phyloP scores from a whole-genome alignment of 1,140 invertebrate genomes.

The Drosophila kohkoa region DNA sequence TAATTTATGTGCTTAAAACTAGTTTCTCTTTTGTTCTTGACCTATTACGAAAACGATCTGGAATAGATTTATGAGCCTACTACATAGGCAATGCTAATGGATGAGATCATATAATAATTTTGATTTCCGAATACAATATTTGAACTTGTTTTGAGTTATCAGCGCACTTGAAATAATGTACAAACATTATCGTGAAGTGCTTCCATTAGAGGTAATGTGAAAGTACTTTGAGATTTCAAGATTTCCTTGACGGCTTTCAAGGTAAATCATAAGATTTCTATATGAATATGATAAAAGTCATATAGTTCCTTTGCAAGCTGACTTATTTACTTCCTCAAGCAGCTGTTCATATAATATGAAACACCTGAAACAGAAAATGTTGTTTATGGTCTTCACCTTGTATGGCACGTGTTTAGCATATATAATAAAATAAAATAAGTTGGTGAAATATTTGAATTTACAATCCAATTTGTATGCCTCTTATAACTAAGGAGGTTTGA shows the following conservation, averaged over 20 bases:
- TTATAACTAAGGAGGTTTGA: background rate
- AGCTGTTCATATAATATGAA: background rate
- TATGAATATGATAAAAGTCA: background rate
- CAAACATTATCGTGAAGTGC: slow-evolving; percentile 11
- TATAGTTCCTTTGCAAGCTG: background rate
- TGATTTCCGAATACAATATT: background rate
- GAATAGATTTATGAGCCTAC: slow-evolving; percentile 5
- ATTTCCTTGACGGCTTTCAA: slow-evolving; percentile 17
- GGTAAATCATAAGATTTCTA: slow-evolving; percentile 7
- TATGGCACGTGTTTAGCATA: slow-evolving; percentile 33
- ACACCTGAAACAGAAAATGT: background rate
- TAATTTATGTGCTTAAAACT: slow-evolving; percentile 17
- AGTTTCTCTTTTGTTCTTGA: slow-evolving; percentile 18
- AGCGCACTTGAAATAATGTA: slow-evolving; percentile 16
- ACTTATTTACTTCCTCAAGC: slow-evolving; percentile 18
- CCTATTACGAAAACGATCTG: background rate
- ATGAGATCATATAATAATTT: slow-evolving; percentile 28
- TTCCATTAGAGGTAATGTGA: slow-evolving; percentile 14
- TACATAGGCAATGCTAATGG: background rate
- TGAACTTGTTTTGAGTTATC: slow-evolving; percentile 1
- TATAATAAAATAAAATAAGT: background rate
- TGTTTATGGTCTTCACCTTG: slow-evolving; percentile 27
- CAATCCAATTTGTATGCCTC: slow-evolving; percentile 19
- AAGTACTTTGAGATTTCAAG: slow-evolving; percentile 16
- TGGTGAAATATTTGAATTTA: slow-evolving; percentile 6